Evolutionary conservation across 2,888 invertebrate species (phyloP), one percentile per base, ranked within the genome.

Genomic region (Andrena bicolor): DNA sequence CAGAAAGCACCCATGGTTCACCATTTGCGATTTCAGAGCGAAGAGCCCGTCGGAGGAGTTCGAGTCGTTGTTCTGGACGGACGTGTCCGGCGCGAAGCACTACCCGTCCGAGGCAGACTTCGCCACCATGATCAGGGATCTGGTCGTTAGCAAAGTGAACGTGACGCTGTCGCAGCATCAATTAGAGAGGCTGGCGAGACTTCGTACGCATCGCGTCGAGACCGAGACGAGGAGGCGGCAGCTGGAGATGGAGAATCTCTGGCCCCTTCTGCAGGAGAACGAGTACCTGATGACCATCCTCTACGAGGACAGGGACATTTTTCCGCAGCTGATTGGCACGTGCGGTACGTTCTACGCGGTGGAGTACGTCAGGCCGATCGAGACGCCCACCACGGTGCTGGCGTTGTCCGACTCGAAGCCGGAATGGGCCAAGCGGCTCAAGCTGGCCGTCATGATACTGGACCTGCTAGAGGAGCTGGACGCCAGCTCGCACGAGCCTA

Each of bases 341-440:
- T 97, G 97, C 92, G 97, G 97, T 0, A 94, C 95, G 2, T 95
- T 96, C 88, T 97, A 96, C 92, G 96, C 96, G 20, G 95, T 96
- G 2, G 96, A 97, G 90, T 96, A 96, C 87, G 93, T 96, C 28
- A 94, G 95, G 65, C 95, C 96, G 0, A 94, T 96, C 56, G 94
- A 95, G 74, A 94, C 94, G 30, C 94, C 95, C 56, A 95, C 95
- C 73, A 95, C 95, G 56, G 89, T 95, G 23, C 92, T 95, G 73
- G 94, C 95, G 0, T 87, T 95, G 41, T 94, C 95, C 76, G 95
- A 96, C 71, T 95, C 94, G 66, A 94, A 94, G 76, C 94, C 95
- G 73, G 95, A 95, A 86, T 96, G 96, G 96, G 94, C 95, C 8
- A 94, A 94, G 81, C 92, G 95, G 75, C 91, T 96, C 1, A 95